Percentiles rank a stretch among this genome's conserved stretches.
Evolutionary conservation across 2,797 vertebrate genomes (phyloP).

Genomic region (Hipposideros larvatus): DNA sequence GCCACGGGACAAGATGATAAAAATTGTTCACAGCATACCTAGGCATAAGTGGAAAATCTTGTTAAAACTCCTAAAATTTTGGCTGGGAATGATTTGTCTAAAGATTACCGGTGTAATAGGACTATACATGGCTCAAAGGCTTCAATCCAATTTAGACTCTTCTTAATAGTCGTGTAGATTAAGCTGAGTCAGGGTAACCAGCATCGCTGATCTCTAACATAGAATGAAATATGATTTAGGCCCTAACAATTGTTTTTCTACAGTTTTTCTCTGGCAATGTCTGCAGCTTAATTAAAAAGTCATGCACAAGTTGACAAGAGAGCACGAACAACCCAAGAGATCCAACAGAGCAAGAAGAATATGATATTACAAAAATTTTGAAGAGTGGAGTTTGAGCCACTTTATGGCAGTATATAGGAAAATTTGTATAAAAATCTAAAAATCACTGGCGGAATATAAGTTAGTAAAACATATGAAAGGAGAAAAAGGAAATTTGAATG

Average conservation of each 20-base stretch:
- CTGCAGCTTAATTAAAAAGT: background rate
- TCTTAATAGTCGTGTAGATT: background rate
- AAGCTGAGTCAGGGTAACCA: background rate
- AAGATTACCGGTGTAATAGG: background rate
- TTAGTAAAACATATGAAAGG: background rate
- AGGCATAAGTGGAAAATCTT: background rate
- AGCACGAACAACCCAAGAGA: background rate
- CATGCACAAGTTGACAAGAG: background rate
- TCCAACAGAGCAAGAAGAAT: background rate
- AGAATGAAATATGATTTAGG: background rate
- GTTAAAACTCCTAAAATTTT: background rate
- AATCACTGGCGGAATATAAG: background rate
- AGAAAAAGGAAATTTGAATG: slow-evolving; percentile 12
- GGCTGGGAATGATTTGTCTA: background rate
- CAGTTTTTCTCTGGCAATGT: background rate
- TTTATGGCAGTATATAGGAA: background rate
- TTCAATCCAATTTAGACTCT: background rate
- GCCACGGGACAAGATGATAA: background rate
- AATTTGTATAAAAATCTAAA: background rate
- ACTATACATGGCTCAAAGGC: background rate
- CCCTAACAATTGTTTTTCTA: background rate
- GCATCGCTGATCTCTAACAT: background rate
- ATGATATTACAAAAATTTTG: background rate
- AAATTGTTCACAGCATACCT: background rate
- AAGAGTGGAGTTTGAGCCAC: background rate